Evolutionary conservation across 2,797 vertebrate genomes (phyloP).

Genomic region (Lacerta bilineata): DNA sequence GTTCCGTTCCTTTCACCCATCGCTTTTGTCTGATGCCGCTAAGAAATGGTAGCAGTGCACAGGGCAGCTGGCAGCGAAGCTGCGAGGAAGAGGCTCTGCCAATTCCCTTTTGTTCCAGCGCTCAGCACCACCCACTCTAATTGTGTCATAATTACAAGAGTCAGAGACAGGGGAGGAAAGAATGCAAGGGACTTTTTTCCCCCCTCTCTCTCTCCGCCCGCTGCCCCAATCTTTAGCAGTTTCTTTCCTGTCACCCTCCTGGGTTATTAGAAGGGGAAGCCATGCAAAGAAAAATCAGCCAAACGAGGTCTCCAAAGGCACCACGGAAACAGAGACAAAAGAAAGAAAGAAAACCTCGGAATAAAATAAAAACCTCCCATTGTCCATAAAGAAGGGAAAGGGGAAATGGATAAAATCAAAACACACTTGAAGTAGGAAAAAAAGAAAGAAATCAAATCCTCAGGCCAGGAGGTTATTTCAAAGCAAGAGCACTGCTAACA

Average conservation of each 20-base stretch:
- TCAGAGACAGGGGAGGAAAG: slow-evolving; percentile 13
- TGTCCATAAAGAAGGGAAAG: background rate
- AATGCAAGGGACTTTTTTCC: background rate
- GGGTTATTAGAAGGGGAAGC: slow-evolving; percentile 15
- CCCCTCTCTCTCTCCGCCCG: background rate
- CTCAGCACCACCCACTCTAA: slow-evolving; percentile 37
- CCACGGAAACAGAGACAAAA: background rate
- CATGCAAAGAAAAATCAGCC: slow-evolving; percentile 1
- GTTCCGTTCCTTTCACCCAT: background rate
- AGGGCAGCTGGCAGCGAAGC: slow-evolving; percentile 23
- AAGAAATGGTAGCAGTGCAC: slow-evolving; percentile 3
- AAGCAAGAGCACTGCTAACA: background rate
- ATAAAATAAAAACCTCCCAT: background rate
- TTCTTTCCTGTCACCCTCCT: slow-evolving; percentile 34
- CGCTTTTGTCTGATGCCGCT: background rate
- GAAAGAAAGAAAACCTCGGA: background rate
- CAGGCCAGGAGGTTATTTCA: background rate
- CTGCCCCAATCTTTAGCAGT: background rate
- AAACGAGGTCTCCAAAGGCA: slow-evolving; percentile 3
- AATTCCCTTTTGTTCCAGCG: slow-evolving; percentile 26
- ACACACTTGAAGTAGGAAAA: background rate
- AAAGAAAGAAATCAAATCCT: background rate
- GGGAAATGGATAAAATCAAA: background rate
- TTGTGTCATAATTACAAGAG: slow-evolving; percentile 48
- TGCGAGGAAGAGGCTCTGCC: slow-evolving; percentile 10